Evolutionary conservation across 2,797 vertebrate species (phyloP).

Genomic region (Ptychadena robeensis): DNA sequence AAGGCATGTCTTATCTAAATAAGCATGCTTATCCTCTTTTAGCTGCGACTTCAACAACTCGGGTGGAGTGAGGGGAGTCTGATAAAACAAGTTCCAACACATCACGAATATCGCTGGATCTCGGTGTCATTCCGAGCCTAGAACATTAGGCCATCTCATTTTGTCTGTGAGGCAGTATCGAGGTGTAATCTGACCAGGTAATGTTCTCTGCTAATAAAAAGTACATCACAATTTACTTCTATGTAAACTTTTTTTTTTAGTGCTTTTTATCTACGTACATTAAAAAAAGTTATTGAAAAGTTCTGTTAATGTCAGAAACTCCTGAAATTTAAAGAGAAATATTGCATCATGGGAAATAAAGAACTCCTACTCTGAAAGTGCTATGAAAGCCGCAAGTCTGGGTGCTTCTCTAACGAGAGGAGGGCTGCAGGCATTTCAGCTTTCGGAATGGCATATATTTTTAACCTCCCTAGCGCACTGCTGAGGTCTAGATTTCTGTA

Average conservation of each 20-base stretch:
- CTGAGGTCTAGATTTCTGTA: too few relatives aligned
- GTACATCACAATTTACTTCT: slow-evolving; percentile 9
- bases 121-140: slow-evolving; percentile 12
- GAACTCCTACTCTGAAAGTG: too few relatives aligned
- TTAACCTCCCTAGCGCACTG: too few relatives aligned
- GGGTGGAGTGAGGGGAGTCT: slow-evolving; percentile 7
- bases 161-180: slow-evolving; percentile 2
- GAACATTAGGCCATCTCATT: slow-evolving; percentile 52
- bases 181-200: slow-evolving; percentile 25
- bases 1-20: slow-evolving; percentile 53
- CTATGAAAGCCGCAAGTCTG: too few relatives aligned
- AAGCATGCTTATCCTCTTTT: slow-evolving; percentile 25
- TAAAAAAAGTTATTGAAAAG: too few relatives aligned
- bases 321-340: not conserved
- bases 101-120: slow-evolving; percentile 7
- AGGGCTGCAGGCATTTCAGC: too few relatives aligned
- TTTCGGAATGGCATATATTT: too few relatives aligned
- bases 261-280: not conserved
- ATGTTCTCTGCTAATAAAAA: slow-evolving; percentile 12
- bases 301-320: not conserved
- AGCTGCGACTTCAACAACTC: not conserved
- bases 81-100: slow-evolving; percentile 30
- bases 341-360: too few relatives aligned
- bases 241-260: not conserved
- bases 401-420: too few relatives aligned